These are phyloP conservation scores for Halisarca cf. caerulea DNA, from an alignment of 37 sponge, comb jelly and placozoan species.

Conservation along the genomic window DNA sequence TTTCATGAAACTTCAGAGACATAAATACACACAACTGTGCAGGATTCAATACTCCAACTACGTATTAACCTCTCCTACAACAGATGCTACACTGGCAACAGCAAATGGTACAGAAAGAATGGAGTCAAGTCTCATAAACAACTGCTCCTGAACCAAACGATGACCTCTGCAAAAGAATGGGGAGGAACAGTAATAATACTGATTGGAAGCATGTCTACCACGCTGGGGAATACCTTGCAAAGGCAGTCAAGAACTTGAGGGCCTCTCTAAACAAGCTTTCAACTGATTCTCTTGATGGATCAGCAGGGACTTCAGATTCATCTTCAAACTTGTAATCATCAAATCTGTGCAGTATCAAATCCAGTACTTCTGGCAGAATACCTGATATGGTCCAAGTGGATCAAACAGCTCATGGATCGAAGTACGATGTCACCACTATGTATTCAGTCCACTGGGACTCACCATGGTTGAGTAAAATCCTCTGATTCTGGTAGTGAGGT, in stretches of 20 bases:
- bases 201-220: background rate
- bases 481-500: background rate
- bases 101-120: conserved; percentile 10
- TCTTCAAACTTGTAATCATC: too few species aligned
- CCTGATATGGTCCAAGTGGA: too few species aligned
- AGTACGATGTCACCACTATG: too few species aligned
- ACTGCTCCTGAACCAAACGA: conserved; percentile 33
- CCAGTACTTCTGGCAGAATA: too few species aligned
- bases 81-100: conserved; percentile 16
- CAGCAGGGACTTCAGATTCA: background rate
- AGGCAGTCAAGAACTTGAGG: background rate
- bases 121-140: conserved; percentile 47
- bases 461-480: background rate
- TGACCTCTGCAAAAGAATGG: background rate
- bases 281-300: background rate
- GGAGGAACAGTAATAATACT: too few species aligned
- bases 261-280: background rate
- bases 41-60: too few species aligned
- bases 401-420: too few species aligned
- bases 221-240: background rate
- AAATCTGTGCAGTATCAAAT: too few species aligned
- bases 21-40: too few species aligned
- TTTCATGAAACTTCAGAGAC: too few species aligned
- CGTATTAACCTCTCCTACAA: conserved; percentile 26
- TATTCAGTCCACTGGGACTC: too few species aligned